A percentile compares a stretch with the other conserved stretches of the same genome.
These are phyloP conservation scores for Lingula anatina DNA, from an alignment of 2,888 invertebrate species.

Conservation along the genomic window DNA sequence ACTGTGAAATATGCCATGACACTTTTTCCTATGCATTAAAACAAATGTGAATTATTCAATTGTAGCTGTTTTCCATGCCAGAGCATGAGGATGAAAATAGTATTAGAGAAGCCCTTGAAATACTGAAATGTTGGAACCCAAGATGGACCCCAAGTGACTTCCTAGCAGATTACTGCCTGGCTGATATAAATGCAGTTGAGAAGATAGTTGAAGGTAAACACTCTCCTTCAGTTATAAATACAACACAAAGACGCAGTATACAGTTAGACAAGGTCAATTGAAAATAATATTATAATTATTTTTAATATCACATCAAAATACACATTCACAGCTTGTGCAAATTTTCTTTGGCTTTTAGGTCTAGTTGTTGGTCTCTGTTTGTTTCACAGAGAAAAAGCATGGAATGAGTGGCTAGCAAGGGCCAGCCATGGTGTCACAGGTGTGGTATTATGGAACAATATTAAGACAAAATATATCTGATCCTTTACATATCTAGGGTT, in stretches of 20 bases:
- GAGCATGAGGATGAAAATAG: constrained; percentile 6
- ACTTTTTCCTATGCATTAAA: constrained; percentile 11
- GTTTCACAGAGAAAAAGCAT: constrained; percentile 10
- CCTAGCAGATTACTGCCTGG: too few species aligned
- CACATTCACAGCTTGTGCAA: not conserved
- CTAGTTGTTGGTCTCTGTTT: constrained; percentile 4
- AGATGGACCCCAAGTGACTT: too few species aligned
- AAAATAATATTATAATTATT: too few species aligned
- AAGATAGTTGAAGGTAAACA: too few species aligned
- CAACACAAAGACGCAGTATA: too few species aligned
- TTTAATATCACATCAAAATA: too few species aligned
- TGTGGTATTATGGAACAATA: too few species aligned
- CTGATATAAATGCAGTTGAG: too few species aligned
- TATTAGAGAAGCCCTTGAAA: constrained; percentile 9
- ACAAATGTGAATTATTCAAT: constrained; percentile 14
- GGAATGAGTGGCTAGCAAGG: constrained; percentile 5
- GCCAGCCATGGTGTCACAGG: constrained; percentile 1
- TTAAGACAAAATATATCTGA: too few species aligned
- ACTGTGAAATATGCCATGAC: constrained; percentile 15
- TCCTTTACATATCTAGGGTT: too few species aligned
- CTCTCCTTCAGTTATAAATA: constrained; percentile 8
- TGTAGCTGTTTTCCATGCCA: constrained; percentile 11
- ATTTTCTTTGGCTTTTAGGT: constrained; percentile 3
- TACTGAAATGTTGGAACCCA: constrained; percentile 6
- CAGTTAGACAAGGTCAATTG: too few species aligned